Evolutionary conservation across 1,140 invertebrate genomes (phyloP), one percentile per base, ranked within the genome.

Genomic region (Nylanderia fulva): DNA sequence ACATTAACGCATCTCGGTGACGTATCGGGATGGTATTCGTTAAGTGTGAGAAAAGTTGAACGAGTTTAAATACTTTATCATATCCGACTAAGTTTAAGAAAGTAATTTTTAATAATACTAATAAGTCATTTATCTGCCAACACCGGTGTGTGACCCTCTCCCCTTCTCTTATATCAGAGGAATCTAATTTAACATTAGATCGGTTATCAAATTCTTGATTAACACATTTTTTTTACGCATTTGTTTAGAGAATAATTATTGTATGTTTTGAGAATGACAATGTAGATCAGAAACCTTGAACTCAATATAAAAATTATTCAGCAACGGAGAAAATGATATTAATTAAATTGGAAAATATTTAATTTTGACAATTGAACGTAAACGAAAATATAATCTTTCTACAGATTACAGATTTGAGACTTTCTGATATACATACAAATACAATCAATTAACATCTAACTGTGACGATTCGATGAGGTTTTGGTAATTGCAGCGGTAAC

Each of bases 401-500:
- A 45, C 6, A 11, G 4, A n/a, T 48, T 18, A 9, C 52, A 54
- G 52, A 48, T 68, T 56, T 54, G 21, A 79, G 6, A 33, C 33
- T 82, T n/a, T 82, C 18, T 52, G 27, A 29, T 60, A 21, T 58
- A 71, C 15, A 0, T 36, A 72, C 3, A 66, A 66, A 76, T 61
- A 76, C 39, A 56, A 24, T 58, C 15, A 72, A 45, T 82, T 72
- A 80, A 80, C 48, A 60, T 3, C n/a, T 82, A 72, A 72, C 58
- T 58, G 13, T 45, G n/a, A 9, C 21, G 18, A 18, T 72, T 33
- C 15, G 66, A 72, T 72, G 52, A 71, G 27, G 27, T 48, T 71
- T 71, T 71, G 68, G 68, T 71, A 71, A 71, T 71, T 71, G 68
- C 45, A 52, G 52, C 52, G 66, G 33, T 71, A 71, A 72, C 66